These are phyloP conservation scores for Actinia tenebrosa DNA, from an alignment of 64 coral and sea anemone genomes.

Conservation along the genomic window DNA sequence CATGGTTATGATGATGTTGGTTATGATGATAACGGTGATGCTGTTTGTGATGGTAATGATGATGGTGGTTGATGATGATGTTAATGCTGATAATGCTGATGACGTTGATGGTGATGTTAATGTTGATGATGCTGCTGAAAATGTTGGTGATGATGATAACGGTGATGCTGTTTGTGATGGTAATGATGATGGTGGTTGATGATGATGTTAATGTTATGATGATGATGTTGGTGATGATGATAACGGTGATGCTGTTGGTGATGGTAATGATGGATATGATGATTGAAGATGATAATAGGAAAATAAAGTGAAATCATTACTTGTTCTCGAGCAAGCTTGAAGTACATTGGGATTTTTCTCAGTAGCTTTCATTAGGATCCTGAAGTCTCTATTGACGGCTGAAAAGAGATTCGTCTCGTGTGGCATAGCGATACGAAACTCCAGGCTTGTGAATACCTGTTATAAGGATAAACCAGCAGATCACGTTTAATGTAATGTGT, in stretches of 20 bases:
- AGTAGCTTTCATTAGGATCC: constrained; percentile 92
- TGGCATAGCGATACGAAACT: constrained; percentile 93
- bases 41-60: not conserved
- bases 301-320: constrained; percentile 30
- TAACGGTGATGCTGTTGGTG: not conserved
- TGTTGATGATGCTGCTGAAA: not conserved
- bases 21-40: not conserved
- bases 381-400: constrained; percentile 94
- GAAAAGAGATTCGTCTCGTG: constrained; percentile 98
- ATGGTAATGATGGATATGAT: not conserved
- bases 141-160: no score
- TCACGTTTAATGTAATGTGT: not conserved
- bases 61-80: no score
- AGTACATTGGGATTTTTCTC: constrained; percentile 95
- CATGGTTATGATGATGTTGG: no score
- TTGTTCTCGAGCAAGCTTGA: constrained; percentile 96
- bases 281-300: not conserved
- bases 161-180: no score
- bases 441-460: constrained; percentile 87
- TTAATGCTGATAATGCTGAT: no score
- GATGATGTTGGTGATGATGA: not conserved
- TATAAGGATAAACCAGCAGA: not conserved
- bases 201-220: no score
- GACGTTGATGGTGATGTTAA: no score
- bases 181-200: not conserved